Evolutionary conservation across 2,888 invertebrate species (phyloP).

Genomic region (Rotaria magnacalcarata): DNA sequence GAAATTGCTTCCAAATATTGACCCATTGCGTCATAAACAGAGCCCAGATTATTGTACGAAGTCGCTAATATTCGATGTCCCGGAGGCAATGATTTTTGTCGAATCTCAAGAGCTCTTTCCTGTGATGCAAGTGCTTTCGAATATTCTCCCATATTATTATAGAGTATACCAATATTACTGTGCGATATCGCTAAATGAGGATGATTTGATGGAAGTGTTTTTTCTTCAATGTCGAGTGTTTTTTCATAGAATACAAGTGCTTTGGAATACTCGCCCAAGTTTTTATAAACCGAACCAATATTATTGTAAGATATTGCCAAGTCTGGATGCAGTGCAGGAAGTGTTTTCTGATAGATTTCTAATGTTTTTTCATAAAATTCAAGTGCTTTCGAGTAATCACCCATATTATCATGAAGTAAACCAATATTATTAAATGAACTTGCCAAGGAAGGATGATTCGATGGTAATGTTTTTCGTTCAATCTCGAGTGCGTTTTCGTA

Average conservation of each 20-base stretch:
- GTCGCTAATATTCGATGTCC: neutral
- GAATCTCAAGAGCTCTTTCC: neutral
- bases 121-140: neutral
- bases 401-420: neutral
- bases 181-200: neutral
- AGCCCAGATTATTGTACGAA: neutral
- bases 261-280: neutral
- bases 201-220: neutral
- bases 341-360: neutral
- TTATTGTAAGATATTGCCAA: neutral
- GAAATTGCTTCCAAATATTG: neutral
- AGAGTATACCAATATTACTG: neutral
- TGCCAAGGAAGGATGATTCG: neutral
- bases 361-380: neutral
- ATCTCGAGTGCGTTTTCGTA: neutral
- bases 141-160: neutral
- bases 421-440: neutral
- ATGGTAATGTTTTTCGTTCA: neutral
- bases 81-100: neutral
- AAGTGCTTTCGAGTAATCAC: neutral
- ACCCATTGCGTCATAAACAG: neutral
- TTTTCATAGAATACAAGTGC: neutral
- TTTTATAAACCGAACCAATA: neutral
- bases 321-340: neutral
- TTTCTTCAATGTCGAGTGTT: neutral